A percentile compares a stretch with the other conserved stretches of the same genome.
Conservation (phyloP, 2,113 vertebrate genomes). For the Arvicanthis niloticus region DNA sequence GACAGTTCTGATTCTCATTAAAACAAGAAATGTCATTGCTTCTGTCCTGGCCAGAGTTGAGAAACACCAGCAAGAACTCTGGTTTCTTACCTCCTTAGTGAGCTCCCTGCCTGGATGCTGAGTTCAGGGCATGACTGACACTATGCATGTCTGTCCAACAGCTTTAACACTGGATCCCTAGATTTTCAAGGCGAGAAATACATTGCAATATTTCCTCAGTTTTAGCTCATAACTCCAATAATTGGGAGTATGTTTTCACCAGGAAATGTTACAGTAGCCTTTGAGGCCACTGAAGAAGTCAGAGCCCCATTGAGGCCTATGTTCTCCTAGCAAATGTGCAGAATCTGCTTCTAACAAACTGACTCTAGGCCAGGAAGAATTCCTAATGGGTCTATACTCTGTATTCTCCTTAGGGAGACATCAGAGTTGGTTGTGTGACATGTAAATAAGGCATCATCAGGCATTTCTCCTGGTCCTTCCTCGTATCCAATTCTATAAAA, state of each 20-base stretch:
- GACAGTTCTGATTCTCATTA: background rate
- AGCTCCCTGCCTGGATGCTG: background rate
- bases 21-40: background rate
- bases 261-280: background rate
- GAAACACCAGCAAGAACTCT: background rate
- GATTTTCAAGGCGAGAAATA: background rate
- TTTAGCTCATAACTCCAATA: background rate
- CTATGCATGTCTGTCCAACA: background rate
- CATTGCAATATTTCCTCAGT: background rate
- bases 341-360: background rate
- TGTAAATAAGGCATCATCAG: background rate
- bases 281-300: background rate
- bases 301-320: background rate
- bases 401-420: too few relatives aligned
- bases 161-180: background rate
- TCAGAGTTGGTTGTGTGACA: too few relatives aligned
- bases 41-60: background rate
- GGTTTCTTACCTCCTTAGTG: background rate
- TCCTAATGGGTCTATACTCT: rapidly evolving
- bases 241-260: background rate
- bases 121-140: background rate
- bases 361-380: too few relatives aligned
- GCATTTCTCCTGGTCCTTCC: background rate
- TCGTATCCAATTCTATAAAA: background rate
- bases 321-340: background rate